Conservation (phyloP, 2,797 vertebrate genomes). For the Micromesistius poutassou region DNA sequence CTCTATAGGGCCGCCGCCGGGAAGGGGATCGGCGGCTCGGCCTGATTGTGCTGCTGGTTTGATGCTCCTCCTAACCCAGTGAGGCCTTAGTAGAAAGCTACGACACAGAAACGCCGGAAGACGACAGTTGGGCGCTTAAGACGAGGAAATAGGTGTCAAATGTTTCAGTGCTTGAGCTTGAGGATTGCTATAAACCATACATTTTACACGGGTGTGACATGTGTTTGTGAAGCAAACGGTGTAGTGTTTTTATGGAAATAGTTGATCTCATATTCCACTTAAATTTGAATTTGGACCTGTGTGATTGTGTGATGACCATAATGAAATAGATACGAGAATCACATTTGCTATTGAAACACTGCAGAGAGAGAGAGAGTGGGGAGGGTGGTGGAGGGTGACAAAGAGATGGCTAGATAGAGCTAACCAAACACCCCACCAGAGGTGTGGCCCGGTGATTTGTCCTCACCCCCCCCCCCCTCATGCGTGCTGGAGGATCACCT, state of each 20-base stretch:
- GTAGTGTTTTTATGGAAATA: no score
- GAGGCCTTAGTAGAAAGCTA: no score
- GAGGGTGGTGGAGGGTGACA: no score
- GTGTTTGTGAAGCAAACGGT: background rate
- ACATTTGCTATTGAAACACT: no score
- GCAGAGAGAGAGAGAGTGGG: no score
- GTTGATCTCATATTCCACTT: background rate
- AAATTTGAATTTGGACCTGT: background rate
- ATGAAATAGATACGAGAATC: no score
- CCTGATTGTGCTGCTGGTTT: background rate
- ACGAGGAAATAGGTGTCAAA: background rate
- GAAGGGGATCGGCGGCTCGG: background rate
- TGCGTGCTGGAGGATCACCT: slow-evolving; percentile 22
- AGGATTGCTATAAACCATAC: background rate
- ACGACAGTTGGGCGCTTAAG: background rate
- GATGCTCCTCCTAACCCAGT: no score
- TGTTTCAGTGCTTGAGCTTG: background rate
- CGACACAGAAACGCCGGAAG: background rate
- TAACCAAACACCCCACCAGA: background rate
- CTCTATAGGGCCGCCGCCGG: background rate
- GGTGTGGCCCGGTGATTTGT: slow-evolving; percentile 27
- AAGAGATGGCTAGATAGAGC: no score
- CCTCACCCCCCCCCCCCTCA: background rate
- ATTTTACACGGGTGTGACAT: background rate
- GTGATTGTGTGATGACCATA: no score